phyloP scores from a whole-genome alignment of 2,113 vertebrate genomes.

The Cichladusa arquata region DNA sequence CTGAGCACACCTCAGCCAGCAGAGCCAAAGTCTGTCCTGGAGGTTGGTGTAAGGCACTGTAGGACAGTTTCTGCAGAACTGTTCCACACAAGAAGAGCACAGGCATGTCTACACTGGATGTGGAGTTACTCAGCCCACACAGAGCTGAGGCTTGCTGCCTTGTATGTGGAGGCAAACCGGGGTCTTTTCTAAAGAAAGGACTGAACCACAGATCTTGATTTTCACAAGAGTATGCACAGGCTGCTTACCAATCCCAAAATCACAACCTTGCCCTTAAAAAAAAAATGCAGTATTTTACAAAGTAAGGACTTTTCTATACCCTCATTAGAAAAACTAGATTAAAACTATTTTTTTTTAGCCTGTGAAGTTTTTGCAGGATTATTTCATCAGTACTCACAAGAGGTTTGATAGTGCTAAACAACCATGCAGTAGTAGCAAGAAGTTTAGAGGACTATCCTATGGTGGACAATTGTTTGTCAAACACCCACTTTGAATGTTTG shows the following conservation, averaged over 20 bases:
- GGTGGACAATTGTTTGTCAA: background rate
- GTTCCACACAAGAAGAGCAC: background rate
- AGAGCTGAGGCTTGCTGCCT: background rate
- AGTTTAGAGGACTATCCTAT: background rate
- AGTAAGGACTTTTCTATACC: background rate
- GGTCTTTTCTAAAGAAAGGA: background rate
- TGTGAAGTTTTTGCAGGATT: background rate
- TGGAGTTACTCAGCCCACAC: background rate
- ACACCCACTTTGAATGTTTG: background rate
- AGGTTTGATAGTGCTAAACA: background rate
- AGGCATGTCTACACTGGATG: background rate
- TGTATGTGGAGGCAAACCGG: no score
- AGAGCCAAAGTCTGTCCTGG: background rate
- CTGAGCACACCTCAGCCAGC: background rate
- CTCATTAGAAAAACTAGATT: background rate
- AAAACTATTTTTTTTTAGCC: background rate
- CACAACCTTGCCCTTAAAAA: background rate
- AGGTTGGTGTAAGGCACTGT: background rate
- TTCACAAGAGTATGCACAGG: background rate
- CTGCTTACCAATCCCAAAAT: background rate
- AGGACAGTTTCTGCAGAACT: background rate
- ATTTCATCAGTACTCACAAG: background rate
- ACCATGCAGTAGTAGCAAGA: background rate
- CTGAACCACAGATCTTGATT: background rate
- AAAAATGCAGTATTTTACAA: background rate